Evolutionary conservation across 1,140 invertebrate genomes (phyloP), one percentile per base, ranked within the genome.

Genomic region (Venustaconcha ellipsiformis): DNA sequence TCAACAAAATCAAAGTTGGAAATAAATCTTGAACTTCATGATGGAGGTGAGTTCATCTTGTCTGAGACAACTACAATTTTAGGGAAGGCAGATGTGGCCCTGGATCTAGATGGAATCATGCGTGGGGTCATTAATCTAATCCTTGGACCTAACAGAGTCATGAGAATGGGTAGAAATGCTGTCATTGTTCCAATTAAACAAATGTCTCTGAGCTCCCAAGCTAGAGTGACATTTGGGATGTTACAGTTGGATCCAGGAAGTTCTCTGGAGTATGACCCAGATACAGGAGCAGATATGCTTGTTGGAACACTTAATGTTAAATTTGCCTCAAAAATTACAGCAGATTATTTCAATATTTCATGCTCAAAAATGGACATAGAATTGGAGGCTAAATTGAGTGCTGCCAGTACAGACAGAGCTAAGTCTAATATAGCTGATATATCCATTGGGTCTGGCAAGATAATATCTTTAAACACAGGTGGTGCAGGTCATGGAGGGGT

Each of bases 241-340:
- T 72, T 86, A 37, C 84, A 86, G 73, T 80, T 86, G n/a, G 83
- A 82, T 65, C 85, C 85, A 14, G 81, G 80, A 20, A 84, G 83
- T 72, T 68, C 74, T 15, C 60, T 86, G 12, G 81, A 83, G 30
- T 86, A 80, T 78, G 83, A 83, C 57, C 63, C 75, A n/a, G 74
- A 86, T 55, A 83, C 80, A 15, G 85, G 85, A 30, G 82, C 83
- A 17, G 74, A 84, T 23, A 85, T 86, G 74, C n/a, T 84, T 64
- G 80, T 84, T 1, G 81, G 82, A 68, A 73, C 69, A 23, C 67
- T 86, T 12, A 80, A 82, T 73, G 64, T 82, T 8, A 85, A 86
- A 76, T 86, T 81, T 70, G 78, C 70, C 26, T 80, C 83, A 1
- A 78, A 57, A 48, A 72, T 86, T 11, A 75, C 66, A 15, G 83